Evolutionary conservation across 2,797 vertebrate genomes (phyloP).

Genomic region (Rousettus madagascariensis): DNA sequence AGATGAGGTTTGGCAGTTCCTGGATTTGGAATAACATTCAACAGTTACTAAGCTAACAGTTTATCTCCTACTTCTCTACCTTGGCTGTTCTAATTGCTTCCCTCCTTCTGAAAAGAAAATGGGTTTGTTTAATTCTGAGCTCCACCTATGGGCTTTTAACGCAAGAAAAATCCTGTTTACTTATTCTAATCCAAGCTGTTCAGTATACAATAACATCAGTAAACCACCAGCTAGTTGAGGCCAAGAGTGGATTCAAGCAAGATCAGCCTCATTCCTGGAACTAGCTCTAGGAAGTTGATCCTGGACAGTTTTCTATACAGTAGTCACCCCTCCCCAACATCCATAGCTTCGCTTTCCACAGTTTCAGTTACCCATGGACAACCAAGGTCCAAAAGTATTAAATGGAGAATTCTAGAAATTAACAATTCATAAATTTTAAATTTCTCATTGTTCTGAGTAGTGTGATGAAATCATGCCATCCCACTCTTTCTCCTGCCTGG

Average conservation of each 20-base stretch:
- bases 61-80: not conserved
- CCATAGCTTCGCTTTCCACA: not conserved
- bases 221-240: not conserved
- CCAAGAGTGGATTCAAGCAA: not conserved
- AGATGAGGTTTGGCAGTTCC: not conserved
- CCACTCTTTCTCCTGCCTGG: not conserved
- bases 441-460: not conserved
- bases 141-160: not conserved
- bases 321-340: not conserved
- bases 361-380: not conserved
- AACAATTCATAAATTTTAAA: not conserved
- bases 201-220: not conserved
- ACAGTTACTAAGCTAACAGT: not conserved
- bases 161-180: not conserved
- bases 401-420: not conserved
- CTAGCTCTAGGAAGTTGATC: not conserved
- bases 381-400: not conserved
- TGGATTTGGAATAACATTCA: not conserved
- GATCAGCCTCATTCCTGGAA: not conserved
- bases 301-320: not conserved
- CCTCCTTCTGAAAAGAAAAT: not conserved
- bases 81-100: not conserved
- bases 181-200: not conserved
- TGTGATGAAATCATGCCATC: not conserved
- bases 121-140: not conserved